Conservation (phyloP, 2,113 vertebrate genomes). For the Microcebus murinus region DNA sequence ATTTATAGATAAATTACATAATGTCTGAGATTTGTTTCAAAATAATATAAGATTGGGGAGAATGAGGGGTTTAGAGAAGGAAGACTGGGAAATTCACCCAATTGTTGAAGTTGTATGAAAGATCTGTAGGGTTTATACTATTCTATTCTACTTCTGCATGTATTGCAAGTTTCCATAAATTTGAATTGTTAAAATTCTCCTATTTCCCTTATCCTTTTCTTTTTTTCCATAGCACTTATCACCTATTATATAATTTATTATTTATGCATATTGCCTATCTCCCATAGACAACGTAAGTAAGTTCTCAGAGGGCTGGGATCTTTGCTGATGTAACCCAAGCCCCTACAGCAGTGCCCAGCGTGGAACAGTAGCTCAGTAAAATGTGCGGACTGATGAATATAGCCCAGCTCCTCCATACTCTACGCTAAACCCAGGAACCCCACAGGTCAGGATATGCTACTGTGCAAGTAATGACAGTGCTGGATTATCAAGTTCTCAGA, state of each 20-base stretch:
- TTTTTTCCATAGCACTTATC: neutral
- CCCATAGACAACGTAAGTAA: neutral
- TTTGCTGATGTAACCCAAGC: neutral
- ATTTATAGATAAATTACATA: neutral
- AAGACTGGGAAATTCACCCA: neutral
- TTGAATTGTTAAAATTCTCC: neutral
- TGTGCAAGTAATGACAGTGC: neutral
- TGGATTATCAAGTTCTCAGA: neutral
- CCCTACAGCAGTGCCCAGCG: neutral
- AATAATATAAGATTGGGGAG: neutral
- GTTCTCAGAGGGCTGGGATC: neutral
- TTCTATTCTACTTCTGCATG: neutral
- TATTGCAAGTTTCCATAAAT: neutral
- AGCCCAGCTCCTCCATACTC: neutral
- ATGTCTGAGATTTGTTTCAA: neutral
- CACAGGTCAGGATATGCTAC: neutral
- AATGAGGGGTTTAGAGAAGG: neutral
- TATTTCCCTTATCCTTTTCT: neutral
- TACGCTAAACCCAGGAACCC: neutral
- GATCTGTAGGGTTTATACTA: neutral
- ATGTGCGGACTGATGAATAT: neutral
- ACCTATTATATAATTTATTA: neutral
- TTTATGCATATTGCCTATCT: rapidly evolving
- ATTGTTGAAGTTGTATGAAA: neutral
- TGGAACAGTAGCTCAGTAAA: rapidly evolving